Base-by-base conservation (phyloP, 1,140 invertebrate species). In the Nautilus pompilius region DNA sequence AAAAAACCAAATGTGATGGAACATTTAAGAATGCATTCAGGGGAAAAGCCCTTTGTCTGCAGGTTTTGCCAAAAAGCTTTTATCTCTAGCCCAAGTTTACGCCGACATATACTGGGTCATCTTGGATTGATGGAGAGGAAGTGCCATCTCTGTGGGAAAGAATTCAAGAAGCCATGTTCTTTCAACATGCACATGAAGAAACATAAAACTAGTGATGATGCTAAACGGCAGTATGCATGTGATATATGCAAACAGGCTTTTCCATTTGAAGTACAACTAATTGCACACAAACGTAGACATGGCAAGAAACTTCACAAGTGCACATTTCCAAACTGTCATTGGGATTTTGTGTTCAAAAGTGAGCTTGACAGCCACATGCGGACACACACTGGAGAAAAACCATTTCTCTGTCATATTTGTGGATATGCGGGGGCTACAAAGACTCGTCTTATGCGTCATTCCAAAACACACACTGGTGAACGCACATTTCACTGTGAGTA, bases 401-500 rank as follows among this genome's bases (percentile, higher is more conserved):
- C 83, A 10, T 90, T 85, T 73, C 77, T 85, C 45, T 90, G 90
- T 76, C 81, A 86, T 17, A 77, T 86, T 10, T 92, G 91, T 72
- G 78, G 84, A 0, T 91, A 88, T 70, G 79, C 85, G 3, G 86
- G 87, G 1, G 88, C 88, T 3, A 93, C 95, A 20, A 92, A 91
- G 3, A 93, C 93, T 22, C 87, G 89, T 66, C 79, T 91, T 3
- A 78, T 82, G 8, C 88, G 88, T 85, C 90, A 86, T 62, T 55
- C 34, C 2, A 70, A 73, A 45, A 75, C 76, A 6, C 81, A 83
- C 63, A 75, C 80, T 15, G 78, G 79, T 20, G 69, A 74, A 26
- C 76, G 88, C 89, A 90, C 90, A 0, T 93, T 91, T 72, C 83
- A 86, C n/a, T 88, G 88, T 65, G 91, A 90, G 5, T 88, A 93